Base-by-base conservation (phyloP, 2,888 invertebrate species). In the Caenorhabditis becei region DNA sequence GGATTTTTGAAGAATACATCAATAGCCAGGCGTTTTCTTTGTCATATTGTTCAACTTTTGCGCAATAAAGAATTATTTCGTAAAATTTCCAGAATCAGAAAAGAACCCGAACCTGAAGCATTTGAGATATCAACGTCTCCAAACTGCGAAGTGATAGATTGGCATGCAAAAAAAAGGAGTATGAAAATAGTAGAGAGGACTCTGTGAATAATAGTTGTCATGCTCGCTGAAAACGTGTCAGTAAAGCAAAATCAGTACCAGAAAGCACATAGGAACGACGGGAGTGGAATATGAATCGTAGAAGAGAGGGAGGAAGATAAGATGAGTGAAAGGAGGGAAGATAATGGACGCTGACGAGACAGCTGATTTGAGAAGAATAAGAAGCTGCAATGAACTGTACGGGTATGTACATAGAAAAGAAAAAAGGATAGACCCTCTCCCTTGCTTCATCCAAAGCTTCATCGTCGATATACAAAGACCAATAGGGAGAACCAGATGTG, bases 401-500 rank as follows among this genome's bases (percentile, higher is more conserved):
- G 75, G 58, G 59, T 75, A 59, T 75, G 58, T 65, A 58, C 58
- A 72, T 56, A 62, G 47, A 54, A 74, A 49, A 65, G 35, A 44
- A 74, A 74, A 74, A 74, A 74, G 59, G 65, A 20, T 51, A 32
- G 59, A 49, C 35, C 58, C 49, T 49, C 44, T 20, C 23, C 23
- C 63, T 28, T 53, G 26, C 24, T 41, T 56, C 51, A 41, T 66
- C 66, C 49, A 37, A 74, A 53, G 24, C 59, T 66, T 66, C 59
- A 53, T 28, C 75, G 75, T 63, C 56, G 59, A 74, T 65, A 74
- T 58, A 66, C 72, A 72, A 72, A 63, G 63, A 63, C 65, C 59
- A 74, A 66, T 51, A 59, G 74, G 66, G 66, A 67, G 75, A 75
- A 75, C 75, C 75, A 75, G 75, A 75, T 75, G 78, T 61, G 54